A percentile compares a stretch with the other conserved stretches of the same genome.
phyloP scores from a whole-genome alignment of 2,888 invertebrate genomes.

The Germaria angustata region DNA sequence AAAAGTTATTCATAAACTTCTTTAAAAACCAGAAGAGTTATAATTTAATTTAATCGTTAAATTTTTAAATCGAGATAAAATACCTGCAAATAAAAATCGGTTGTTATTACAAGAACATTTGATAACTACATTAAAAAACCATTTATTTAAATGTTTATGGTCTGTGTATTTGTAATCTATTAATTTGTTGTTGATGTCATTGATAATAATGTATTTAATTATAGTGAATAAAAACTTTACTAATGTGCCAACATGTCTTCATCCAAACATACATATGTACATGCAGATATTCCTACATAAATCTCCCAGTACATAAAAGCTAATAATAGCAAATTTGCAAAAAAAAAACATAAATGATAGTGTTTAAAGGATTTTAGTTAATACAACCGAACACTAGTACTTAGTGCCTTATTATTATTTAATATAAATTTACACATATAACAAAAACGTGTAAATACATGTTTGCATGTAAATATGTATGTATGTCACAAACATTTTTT shows the following conservation, averaged over 20 bases:
- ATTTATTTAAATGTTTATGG: background rate
- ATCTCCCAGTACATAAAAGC: conserved; percentile 2
- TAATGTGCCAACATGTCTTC: conserved; percentile 65
- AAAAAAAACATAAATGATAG: conserved; percentile 9
- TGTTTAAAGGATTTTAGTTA: conserved; percentile 49
- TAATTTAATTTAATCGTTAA: too few species aligned
- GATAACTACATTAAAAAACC: conserved; percentile 12
- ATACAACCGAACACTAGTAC: conserved; percentile 3
- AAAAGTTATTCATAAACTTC: too few species aligned
- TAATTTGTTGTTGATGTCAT: conserved; percentile 63
- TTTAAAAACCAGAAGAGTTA: too few species aligned
- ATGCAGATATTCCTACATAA: background rate
- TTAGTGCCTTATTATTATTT: background rate
- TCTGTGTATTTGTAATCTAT: conserved; percentile 43
- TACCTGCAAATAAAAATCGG: background rate
- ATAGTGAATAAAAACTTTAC: conserved; percentile 59
- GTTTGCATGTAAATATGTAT: background rate
- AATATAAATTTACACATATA: background rate
- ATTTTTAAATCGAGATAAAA: too few species aligned
- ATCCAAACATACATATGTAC: conserved; percentile 39
- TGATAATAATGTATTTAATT: conserved; percentile 64
- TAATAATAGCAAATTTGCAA: conserved; percentile 12
- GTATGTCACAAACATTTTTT: background rate
- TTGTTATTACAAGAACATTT: background rate
- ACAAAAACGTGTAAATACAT: background rate